Evolutionary conservation across 2,888 invertebrate genomes (phyloP), one percentile per base, ranked within the genome.

Genomic region (Fragum sueziense): DNA sequence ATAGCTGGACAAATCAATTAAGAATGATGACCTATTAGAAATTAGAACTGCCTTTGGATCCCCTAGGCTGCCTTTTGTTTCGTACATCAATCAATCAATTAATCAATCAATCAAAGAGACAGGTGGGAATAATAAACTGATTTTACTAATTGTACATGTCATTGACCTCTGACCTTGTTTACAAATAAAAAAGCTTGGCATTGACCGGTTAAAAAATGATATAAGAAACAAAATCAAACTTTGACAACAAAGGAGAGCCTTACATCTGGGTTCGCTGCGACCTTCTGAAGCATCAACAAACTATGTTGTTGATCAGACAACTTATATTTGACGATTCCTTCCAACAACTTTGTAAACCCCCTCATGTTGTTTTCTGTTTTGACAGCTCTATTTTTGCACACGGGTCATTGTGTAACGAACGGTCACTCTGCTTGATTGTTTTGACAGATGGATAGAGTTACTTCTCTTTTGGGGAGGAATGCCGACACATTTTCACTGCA

Each of bases 301-400:
- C 77, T 75, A 3, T 78, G 77, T 57, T 61, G 51, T 69, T 74
- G 77, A 33, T 81, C 81, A 51, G 33, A 57, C 14, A 81, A 31
- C 0, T 70, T 70, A 51, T 80, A 83, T 70, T 78, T 80, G 17
- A 83, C 77, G 22, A 83, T 80, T 51, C 83, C 83, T 52, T 83
- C 80, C 27, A 83, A 52, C 1, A 83, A 29, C 67, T 83, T 83
- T n/a, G 75, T 54, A 67, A 83, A 80, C 11, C 83, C 78, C 37
- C 59, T 71, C 83, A 83, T 79, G 27, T 70, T 82, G 22, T 54
- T 57, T 52, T 17, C 2, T 25, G 17, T 33, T 57, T 27, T 57
- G 57, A 57, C 57, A 57, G 41, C 41, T 41, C 11, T 41, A 41
- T 17, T 41, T 14, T 41, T 41, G 17, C 41, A 41, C 11, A 14